These are phyloP conservation scores for Caenorhabditis uteleia DNA, from an alignment of 2,888 invertebrate genomes.

Conservation along the genomic window DNA sequence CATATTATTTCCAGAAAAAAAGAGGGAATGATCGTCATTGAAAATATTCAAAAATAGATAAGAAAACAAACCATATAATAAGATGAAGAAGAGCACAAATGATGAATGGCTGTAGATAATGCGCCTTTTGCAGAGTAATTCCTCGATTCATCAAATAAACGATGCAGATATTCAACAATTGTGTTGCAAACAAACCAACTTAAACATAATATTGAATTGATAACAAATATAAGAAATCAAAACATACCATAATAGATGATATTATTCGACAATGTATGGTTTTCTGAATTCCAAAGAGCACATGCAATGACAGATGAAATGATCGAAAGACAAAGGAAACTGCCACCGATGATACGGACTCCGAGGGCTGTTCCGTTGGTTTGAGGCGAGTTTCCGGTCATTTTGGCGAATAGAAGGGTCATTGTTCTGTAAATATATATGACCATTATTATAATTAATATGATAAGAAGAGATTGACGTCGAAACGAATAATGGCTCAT, in stretches of 20 bases:
- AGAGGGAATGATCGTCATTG: too few relatives aligned
- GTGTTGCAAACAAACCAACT: conserved; percentile 34
- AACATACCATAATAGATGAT: conserved; percentile 34
- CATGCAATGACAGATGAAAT: conserved; percentile 40
- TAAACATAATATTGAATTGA: too few relatives aligned
- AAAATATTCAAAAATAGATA: too few relatives aligned
- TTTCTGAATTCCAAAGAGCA: conserved; percentile 32
- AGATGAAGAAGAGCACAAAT: conserved; percentile 41
- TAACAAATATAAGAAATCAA: not conserved
- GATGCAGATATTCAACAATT: conserved; percentile 34
- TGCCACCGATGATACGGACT: conserved; percentile 39
- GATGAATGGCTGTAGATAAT: conserved; percentile 43
- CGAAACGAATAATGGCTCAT: too few relatives aligned
- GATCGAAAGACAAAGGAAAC: conserved; percentile 36
- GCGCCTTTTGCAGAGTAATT: conserved; percentile 37
- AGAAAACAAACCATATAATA: conserved; percentile 36
- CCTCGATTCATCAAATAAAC: conserved; percentile 41
- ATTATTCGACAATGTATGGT: conserved; percentile 28
- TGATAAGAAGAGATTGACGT: too few relatives aligned
- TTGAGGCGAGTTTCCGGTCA: conserved; percentile 37
- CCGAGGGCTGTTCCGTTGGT: conserved; percentile 37
- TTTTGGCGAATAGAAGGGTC: conserved; percentile 35
- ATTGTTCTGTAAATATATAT: conserved; percentile 3
- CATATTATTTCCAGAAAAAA: conserved; percentile 1
- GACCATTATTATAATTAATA: too few relatives aligned